These are phyloP conservation scores for Acronicta leporina DNA, from an alignment of 2,888 invertebrate genomes.

Conservation along the genomic window DNA sequence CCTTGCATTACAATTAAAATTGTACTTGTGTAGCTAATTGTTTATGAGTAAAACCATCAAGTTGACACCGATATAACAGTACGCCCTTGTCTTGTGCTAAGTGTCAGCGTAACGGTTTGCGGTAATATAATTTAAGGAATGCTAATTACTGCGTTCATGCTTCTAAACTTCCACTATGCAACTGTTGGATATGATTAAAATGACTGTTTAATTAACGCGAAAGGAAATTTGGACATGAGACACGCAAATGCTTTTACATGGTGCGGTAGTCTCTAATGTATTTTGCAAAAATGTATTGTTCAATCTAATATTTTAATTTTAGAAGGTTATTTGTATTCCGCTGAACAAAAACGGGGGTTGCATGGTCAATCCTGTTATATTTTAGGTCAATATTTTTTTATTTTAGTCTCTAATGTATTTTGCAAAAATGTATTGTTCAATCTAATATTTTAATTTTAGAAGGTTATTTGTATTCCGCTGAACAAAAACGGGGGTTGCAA, in stretches of 20 bases:
- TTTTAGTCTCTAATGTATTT: slow-evolving; percentile 7
- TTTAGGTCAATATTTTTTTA: slow-evolving; percentile 16
- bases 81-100: slow-evolving; percentile 5
- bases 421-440: slow-evolving; percentile 16
- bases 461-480: slow-evolving; percentile 22
- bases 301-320: not conserved
- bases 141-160: slow-evolving; percentile 32
- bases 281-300: slow-evolving; percentile 25
- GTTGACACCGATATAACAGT: slow-evolving; percentile 7
- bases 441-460: slow-evolving; percentile 4
- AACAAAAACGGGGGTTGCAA: slow-evolving; percentile 11
- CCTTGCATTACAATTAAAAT: slow-evolving; percentile 1
- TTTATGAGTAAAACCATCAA: slow-evolving; percentile 10
- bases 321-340: slow-evolving; percentile 21
- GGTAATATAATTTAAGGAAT: slow-evolving; percentile 26
- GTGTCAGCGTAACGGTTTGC: not conserved
- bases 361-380: slow-evolving; percentile 14
- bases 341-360: slow-evolving; percentile 12
- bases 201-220: slow-evolving; percentile 32
- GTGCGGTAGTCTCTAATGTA: not conserved
- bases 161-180: slow-evolving; percentile 44
- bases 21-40: slow-evolving; percentile 2
- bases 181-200: slow-evolving; percentile 34
- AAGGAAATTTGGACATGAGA: slow-evolving; percentile 35
- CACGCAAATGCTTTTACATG: slow-evolving; percentile 14